These are phyloP conservation scores for Pollimyrus isidori DNA, from an alignment of 2,113 vertebrate species.

Conservation along the genomic window DNA sequence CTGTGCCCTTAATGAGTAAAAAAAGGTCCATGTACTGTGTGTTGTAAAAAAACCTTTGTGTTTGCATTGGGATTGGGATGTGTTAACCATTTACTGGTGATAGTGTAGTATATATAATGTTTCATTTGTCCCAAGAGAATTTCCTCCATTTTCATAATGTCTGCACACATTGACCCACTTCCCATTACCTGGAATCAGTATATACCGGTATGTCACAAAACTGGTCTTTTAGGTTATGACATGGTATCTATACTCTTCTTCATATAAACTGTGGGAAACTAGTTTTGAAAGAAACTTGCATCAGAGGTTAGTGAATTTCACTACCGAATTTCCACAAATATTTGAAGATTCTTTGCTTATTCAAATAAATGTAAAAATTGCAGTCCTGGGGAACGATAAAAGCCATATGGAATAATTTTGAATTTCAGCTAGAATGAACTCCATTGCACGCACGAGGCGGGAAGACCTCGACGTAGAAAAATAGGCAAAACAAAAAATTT, in stretches of 20 bases:
- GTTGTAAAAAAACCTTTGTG: neutral
- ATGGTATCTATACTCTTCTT: neutral
- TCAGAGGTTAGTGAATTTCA: neutral
- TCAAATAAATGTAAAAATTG: neutral
- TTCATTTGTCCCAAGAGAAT: neutral
- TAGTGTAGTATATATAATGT: neutral
- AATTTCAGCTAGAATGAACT: neutral
- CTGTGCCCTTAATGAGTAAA: neutral
- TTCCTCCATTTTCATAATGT: neutral
- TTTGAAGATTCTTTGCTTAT: neutral
- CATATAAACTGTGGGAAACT: neutral
- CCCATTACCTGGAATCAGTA: neutral
- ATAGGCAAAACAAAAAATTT: neutral
- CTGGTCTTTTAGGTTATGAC: neutral
- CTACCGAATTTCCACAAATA: neutral
- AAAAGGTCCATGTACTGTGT: neutral
- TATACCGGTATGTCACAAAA: neutral
- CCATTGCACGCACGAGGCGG: neutral
- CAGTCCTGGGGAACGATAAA: neutral
- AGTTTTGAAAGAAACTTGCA: neutral
- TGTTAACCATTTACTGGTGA: neutral
- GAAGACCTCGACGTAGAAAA: neutral
- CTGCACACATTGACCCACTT: neutral
- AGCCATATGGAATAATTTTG: neutral
- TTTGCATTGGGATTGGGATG: neutral